A percentile compares a stretch with the other conserved stretches of the same genome.
Conservation (phyloP, 2,888 invertebrate species). For the Zaprionus obscuricornis region DNA sequence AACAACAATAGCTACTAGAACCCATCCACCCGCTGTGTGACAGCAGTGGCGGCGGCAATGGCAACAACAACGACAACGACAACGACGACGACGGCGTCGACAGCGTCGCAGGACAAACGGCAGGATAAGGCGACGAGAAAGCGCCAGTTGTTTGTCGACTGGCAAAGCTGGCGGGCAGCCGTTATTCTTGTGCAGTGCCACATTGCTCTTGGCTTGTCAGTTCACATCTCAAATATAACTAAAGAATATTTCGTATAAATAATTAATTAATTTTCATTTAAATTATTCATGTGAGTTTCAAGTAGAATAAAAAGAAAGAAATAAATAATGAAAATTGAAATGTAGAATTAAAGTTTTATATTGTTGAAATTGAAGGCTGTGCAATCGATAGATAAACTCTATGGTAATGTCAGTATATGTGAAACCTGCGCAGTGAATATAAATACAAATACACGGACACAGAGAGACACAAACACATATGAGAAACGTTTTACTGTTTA, state of each 20-base stretch:
- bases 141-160: slow-evolving; percentile 73
- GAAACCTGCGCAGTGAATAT: slow-evolving; percentile 49
- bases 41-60: slow-evolving; percentile 26
- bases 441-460: slow-evolving; percentile 20
- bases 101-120: slow-evolving; percentile 34
- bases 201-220: too few relatives aligned
- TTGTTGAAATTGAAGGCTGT: slow-evolving; percentile 1
- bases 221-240: too few relatives aligned
- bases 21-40: slow-evolving; percentile 32
- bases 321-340: neutral
- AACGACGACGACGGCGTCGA: slow-evolving; percentile 31
- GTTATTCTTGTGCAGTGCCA: slow-evolving; percentile 36
- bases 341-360: slow-evolving; percentile 5
- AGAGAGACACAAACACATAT: too few relatives aligned
- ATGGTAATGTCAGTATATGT: slow-evolving; percentile 22
- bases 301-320: slow-evolving; percentile 15
- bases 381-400: slow-evolving; percentile 50
- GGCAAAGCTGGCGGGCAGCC: slow-evolving; percentile 64
- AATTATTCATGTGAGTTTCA: slow-evolving; percentile 18
- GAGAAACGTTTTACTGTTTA: slow-evolving; percentile 48
- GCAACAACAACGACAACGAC: slow-evolving; percentile 19
- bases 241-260: too few relatives aligned
- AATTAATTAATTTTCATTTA: slow-evolving; percentile 39
- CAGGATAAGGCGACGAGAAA: slow-evolving; percentile 26
- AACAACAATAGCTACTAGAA: slow-evolving; percentile 11